Evolutionary conservation across 1,140 invertebrate species (phyloP), one percentile per base, ranked within the genome.

Genomic region (Phenacoccus solenopsis): DNA sequence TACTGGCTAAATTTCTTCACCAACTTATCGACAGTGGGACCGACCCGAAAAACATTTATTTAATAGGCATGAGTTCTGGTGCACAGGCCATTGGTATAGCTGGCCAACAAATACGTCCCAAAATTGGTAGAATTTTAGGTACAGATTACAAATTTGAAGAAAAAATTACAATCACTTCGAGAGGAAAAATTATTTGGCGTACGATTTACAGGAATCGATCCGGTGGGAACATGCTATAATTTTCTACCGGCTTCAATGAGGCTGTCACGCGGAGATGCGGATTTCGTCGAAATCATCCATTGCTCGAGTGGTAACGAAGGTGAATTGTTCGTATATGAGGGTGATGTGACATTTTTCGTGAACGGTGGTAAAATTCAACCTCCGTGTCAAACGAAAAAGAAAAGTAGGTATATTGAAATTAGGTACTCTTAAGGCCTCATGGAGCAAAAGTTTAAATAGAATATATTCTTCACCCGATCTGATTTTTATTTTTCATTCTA

Each of bases 71-170:
- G 4, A 64, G 59, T 20, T 64, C 25, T 1, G 59, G 59, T 24
- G 59, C 22, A 4, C 59, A 64, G 16, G 10, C 59, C 2, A 2
- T 64, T 10, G 59, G 59, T 25, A 5, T 64, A 5, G 59, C 59
- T 24, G 59, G 5, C 20, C 10, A 64, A 64, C 22, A 64, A 22
- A 64, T 25, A 3, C 2, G 20, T 4, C 59, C 59, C 5, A 24
- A 16, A 64, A 64, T 64, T 64, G 59, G 25, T 3, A 64, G 22
- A 64, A 25, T 64, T 10, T 64, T 64, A 64, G 59, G 59, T 64
- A n/a, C n/a, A n/a, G n/a, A n/a, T n/a, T n/a, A n/a, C n/a, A 25
- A 64, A 9, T 64, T 64, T n/a, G 38, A 49, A 16, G 4, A 49
- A 16, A n/a, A n/a, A n/a, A n/a, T n/a, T n/a, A n/a, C n/a, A n/a